Conservation (phyloP, 2,888 invertebrate genomes). For the Melanotus villosus region DNA sequence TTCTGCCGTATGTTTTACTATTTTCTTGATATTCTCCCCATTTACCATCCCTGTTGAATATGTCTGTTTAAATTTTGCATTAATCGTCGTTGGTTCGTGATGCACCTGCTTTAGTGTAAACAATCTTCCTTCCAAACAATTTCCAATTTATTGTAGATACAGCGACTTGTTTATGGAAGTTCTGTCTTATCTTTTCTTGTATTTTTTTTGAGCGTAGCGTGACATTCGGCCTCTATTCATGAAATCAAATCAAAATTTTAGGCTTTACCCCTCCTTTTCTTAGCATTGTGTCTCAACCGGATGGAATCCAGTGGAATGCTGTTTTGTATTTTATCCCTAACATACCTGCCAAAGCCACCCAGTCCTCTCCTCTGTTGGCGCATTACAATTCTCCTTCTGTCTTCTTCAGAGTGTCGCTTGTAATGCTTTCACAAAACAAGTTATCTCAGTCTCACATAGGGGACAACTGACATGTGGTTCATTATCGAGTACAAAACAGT, state of each 20-base stretch:
- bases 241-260: not conserved
- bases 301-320: not conserved
- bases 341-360: conserved; percentile 1
- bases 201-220: too few relatives aligned
- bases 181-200: too few relatives aligned
- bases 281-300: not conserved
- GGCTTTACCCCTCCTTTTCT: not conserved
- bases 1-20: too few relatives aligned
- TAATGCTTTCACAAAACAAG: not conserved
- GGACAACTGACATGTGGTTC: not conserved
- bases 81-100: too few relatives aligned
- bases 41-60: too few relatives aligned
- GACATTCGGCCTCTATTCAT: too few relatives aligned
- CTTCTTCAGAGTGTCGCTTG: not conserved
- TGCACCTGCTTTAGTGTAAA: too few relatives aligned
- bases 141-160: too few relatives aligned
- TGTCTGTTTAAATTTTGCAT: too few relatives aligned
- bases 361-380: not conserved
- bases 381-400: not conserved
- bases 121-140: too few relatives aligned
- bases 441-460: not conserved
- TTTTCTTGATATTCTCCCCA: too few relatives aligned
- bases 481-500: not conserved
- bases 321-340: conserved; percentile 7
- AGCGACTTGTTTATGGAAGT: too few relatives aligned